A percentile compares a stretch with the other conserved stretches of the same genome.
Evolutionary conservation across 2,113 vertebrate species (phyloP).

Genomic region (Triplophysa rosa): DNA sequence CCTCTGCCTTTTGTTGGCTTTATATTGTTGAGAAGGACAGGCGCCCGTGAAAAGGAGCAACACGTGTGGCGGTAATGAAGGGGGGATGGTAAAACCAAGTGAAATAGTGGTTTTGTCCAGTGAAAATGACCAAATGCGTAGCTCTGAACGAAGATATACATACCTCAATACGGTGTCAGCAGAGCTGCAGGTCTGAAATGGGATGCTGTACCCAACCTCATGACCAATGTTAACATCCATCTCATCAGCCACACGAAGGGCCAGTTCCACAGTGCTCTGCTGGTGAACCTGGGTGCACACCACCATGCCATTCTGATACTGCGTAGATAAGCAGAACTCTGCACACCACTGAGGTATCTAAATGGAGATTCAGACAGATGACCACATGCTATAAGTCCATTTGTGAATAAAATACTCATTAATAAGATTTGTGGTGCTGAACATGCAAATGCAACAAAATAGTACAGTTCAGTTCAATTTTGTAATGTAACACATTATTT

Average conservation of each 20-base stretch:
- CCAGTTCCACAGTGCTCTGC: slow-evolving; percentile 75
- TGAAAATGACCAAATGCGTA: neutral
- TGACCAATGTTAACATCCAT: slow-evolving; percentile 89
- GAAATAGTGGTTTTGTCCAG: neutral
- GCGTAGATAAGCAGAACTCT: slow-evolving; percentile 78
- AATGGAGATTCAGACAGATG: slow-evolving; percentile 46
- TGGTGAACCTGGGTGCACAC: slow-evolving; percentile 78
- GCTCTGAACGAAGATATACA: neutral
- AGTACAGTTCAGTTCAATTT: no score
- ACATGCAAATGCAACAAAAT: no score
- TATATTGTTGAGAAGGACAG: slow-evolving; percentile 38
- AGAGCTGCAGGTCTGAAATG: slow-evolving; percentile 83
- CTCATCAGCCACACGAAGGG: slow-evolving; percentile 82
- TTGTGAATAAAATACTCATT: neutral
- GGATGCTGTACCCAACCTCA: slow-evolving; percentile 84
- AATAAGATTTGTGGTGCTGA: neutral
- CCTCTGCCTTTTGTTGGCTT: slow-evolving; percentile 44
- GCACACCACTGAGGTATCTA: slow-evolving; percentile 91
- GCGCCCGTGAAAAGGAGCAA: slow-evolving; percentile 42
- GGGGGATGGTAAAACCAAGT: slow-evolving; percentile 25
- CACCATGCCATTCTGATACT: slow-evolving; percentile 76
- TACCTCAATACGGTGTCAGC: slow-evolving; percentile 85
- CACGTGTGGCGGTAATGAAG: slow-evolving; percentile 40
- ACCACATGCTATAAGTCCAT: slow-evolving; percentile 38
- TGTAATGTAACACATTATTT: no score